Base-by-base conservation (phyloP, 2,113 vertebrate genomes). In the Phylloscopus whistleri region DNA sequence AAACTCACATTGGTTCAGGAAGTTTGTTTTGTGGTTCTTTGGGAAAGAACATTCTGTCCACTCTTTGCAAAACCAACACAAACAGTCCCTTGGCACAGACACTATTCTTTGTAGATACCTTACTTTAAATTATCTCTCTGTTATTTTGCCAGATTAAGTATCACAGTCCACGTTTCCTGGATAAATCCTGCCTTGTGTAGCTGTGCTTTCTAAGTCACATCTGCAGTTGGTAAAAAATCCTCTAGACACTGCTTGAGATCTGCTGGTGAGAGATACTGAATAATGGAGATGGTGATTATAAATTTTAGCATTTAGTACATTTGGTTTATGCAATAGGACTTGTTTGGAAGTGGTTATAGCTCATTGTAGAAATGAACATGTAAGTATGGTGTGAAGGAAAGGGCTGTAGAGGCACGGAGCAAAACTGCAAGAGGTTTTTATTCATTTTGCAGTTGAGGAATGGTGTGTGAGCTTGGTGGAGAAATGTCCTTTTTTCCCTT, bases 21-120 rank as follows among this genome's bases (percentile, higher is more conserved):
- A 97, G 94, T 96, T 95, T 93, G 56, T 88, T 95, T 58, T 86
- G 92, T 94, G 88, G 68, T 3, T 80, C 75, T 95, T 87, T 81
- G 69, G 88, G 64, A 92, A 33, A 72, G 93, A 93, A 94, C 93
- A 75, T 92, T 95, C 90, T 81, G 92, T 94, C 85, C 73, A 3
- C 56, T 94, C 88, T 85, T 35, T 89, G 64, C 41, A 84, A 80
- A 90, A 93, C 85, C 80, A 90, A 90, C 83, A 81, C 72, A 94
- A 92, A 91, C 89, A 93, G 23, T 27, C 58, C 69, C 66, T 90
- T 95, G 93, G 92, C 95, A 70, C 44, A 74, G 60, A 16, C 18
- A 3, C 37, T 58, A 1, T 46, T 72, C 82, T 96, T 92, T 95
- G 93, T 86, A 41, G 90, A 92, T 88, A 90, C 68, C 93, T 96